Percentiles rank a stretch among this genome's conserved stretches.
These are phyloP conservation scores for Luehdorfia chinensis DNA, from an alignment of 1,140 invertebrate genomes.

Conservation along the genomic window DNA sequence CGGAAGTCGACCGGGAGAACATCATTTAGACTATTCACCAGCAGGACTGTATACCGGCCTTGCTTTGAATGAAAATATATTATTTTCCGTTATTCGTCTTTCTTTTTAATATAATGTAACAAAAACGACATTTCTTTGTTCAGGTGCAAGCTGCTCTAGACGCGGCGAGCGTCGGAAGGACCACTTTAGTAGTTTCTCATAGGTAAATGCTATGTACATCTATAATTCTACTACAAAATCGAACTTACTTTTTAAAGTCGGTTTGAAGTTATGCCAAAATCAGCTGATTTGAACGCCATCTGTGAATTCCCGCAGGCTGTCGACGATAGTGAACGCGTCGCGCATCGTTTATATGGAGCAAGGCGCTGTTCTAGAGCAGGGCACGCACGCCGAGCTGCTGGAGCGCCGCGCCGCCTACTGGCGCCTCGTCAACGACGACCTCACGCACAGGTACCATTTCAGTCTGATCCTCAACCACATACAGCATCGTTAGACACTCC, in stretches of 20 bases:
- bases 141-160: constrained; percentile 83
- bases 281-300: not conserved
- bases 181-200: constrained; percentile 92
- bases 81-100: too few species aligned
- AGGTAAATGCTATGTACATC: constrained; percentile 51
- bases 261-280: not conserved
- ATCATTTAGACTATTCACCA: too few species aligned
- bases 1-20: too few species aligned
- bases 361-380: constrained; percentile 85
- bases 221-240: not conserved
- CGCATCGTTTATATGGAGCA: constrained; percentile 87
- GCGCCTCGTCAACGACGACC: constrained; percentile 72
- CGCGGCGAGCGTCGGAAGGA: constrained; percentile 85
- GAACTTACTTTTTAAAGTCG: too few species aligned
- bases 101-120: too few species aligned
- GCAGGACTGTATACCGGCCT: too few species aligned
- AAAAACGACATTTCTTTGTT: constrained; percentile 2
- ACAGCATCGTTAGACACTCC: too few species aligned
- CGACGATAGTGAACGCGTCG: constrained; percentile 89
- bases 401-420: constrained; percentile 85
- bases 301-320: too few species aligned
- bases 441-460: constrained; percentile 47
- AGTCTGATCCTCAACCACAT: too few species aligned
- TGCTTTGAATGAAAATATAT: too few species aligned
- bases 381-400: constrained; percentile 88